Evolutionary conservation across 1,140 invertebrate genomes (phyloP), one percentile per base, ranked within the genome.

Genomic region (Lucilia sericata): DNA sequence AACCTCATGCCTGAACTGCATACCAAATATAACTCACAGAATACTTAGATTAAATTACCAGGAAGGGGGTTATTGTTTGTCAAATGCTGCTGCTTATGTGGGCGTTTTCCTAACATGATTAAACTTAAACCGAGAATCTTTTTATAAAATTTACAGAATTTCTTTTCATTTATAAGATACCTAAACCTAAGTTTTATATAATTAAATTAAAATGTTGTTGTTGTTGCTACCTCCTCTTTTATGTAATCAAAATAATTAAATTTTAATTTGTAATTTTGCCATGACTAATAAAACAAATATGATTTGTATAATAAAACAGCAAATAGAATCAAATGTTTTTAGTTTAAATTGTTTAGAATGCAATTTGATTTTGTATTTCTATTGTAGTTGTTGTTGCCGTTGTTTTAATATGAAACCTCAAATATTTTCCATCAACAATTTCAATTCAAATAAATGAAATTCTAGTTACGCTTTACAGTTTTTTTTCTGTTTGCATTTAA

Each of bases 211-310:
- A 30, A 30, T 30, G 3, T 30, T 30, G 25, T 30, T 30, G 25
- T 30, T 30, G 25, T 30, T 30, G 25, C 25, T 30, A 30, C 25
- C 65, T 21, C 65, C 65, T n/a, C n/a, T 70, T 70, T 25, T 70
- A 10, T 70, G 65, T 70, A 17, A 2, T 21, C 19, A 25, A 55
- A 70, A 70, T 70, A 70, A 25, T 70, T 70, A 70, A 70, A 70
- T 70, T 70, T 19, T 21, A 70, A 70, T 70, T 7, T 17, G 4
- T 17, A 14, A 60, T 14, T 60, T 17, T 70, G 65, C 10, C n/a
- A 70, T 70, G 65, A 70, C 65, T 70, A 70, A 70, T 70, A 70
- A 70, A 70, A 21, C 21, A 70, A 70, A 70, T 70, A 70, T 70
- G 65, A 12, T 70, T 70, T 60, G 14, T 25, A 70, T 25, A 2